Conservation (phyloP, 30 jellyfish, hydroid and myxozoan species). For the Hydra vulgaris region DNA sequence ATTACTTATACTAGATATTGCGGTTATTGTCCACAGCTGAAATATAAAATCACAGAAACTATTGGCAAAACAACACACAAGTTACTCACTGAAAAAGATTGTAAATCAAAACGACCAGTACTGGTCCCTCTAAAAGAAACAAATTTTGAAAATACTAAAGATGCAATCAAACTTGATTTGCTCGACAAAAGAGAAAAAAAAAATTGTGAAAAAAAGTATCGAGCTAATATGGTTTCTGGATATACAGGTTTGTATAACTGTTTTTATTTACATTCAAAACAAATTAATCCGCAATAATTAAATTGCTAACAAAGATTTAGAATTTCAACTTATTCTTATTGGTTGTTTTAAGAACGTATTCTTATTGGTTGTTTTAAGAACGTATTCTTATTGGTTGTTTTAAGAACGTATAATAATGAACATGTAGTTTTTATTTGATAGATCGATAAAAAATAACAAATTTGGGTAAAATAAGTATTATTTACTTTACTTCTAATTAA, state of each 20-base stretch:
- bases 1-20: constrained; percentile 29
- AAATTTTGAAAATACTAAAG: constrained; percentile 3
- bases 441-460: too few species aligned
- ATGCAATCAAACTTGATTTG: background rate
- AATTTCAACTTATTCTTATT: too few species aligned
- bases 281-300: too few species aligned
- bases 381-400: too few species aligned
- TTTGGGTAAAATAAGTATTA: too few species aligned
- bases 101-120: constrained; percentile 38
- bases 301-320: too few species aligned
- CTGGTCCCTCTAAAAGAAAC: constrained; percentile 38
- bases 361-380: too few species aligned
- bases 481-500: too few species aligned
- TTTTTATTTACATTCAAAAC: too few species aligned
- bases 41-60: constrained; percentile 51
- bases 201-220: constrained; percentile 48
- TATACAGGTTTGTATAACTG: constrained; percentile 28
- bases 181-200: constrained; percentile 22
- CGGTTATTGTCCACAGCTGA: constrained; percentile 56
- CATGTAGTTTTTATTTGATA: too few species aligned
- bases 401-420: too few species aligned
- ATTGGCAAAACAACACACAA: constrained; percentile 61
- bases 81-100: constrained; percentile 27
- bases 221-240: constrained; percentile 48
- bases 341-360: too few species aligned